Evolutionary conservation across 2,797 vertebrate species (phyloP), one percentile per base, ranked within the genome.

Genomic region (Phrynocephalus forsythii): DNA sequence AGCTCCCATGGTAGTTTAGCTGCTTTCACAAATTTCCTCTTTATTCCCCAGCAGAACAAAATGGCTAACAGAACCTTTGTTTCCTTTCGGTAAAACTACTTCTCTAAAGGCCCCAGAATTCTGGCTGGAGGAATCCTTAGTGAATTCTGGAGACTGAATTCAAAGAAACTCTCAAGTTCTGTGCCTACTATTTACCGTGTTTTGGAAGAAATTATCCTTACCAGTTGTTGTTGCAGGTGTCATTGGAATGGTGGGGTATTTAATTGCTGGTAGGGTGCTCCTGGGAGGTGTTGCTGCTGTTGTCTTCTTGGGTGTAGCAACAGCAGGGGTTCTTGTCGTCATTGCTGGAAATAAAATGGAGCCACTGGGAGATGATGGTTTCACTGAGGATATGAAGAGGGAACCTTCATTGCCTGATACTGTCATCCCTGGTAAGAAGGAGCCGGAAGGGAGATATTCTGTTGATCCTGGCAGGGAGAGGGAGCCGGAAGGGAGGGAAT

Each of bases 181-280:
- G 3, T 16, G 60, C 18, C 60, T 63, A 63, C 60, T 18, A 63
- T 63, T 63, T 63, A 20, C 5, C 60, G 16, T 69, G 6, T 69
- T 86, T 30, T 33, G 30, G 3, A 52, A 86, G 28, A 72, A 80
- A 26, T 77, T 18, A 60, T 48, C 33, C 82, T 84, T 88, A 84
- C 82, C 38, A 3, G 76, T 71, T 44, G 82, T 72, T 3, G 63
- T 1, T 22, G 6, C 7, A 18, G 84, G 3, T 69, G 67, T 63
- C 60, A 20, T 63, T 18, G 60, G 16, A 63, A 18, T 16, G 60
- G 18, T 16, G 60, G 60, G 60, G 15, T 18, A 63, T 63, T 5
- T 63, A 15, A 63, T 20, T 63, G 15, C 18, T 63, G 60, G 20
- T 18, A 20, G 15, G 18, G 60, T 63, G 60, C 60, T 63, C 2